Evolutionary conservation across 2,113 vertebrate species (phyloP), one percentile per base, ranked within the genome.

Genomic region (Condylura cristata): DNA sequence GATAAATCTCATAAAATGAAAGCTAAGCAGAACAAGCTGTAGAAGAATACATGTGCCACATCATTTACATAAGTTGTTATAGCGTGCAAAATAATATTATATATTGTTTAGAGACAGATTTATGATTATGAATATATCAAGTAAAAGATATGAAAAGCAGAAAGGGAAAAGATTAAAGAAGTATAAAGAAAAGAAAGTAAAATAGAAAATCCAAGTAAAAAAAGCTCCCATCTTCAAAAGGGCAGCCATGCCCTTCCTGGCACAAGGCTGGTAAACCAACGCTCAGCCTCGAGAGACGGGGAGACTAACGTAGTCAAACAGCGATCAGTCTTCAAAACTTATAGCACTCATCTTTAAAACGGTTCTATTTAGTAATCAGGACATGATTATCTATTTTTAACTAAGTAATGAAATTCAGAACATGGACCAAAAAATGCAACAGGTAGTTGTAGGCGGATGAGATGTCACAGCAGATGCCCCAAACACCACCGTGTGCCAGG

Each of bases 391-490:
- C 94, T 97, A 96, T 96, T 97, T 96, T 97, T 96, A 96, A 95
- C 93, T 74, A 88, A 96, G 48, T 87, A 96, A 96, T 90, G 41
- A 96, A 96, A 97, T 97, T 80, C 93, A 96, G 91, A 96, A 96
- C 80, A 96, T 75, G 84, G 78, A 58, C 86, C 86, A 95, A 96
- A 95, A 95, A 95, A 97, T 53, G 76, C 94, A 94, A 97, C 94
- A 97, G 90, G 95, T 96, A 97, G 84, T 82, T 93, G 96, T 97
- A 72, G 94, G 96, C 1, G 78, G 93, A 91, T 94, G 93, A 95
- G 93, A 96, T 96, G 95, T 94, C 95, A 97, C 51, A 96, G 94
- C 94, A 97, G 96, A 97, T 97, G 96, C 94, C 97, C 95, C 94
- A 95, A 92, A 91, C 76, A 81, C 53, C 91, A 76, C 66, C 91